phyloP scores from a whole-genome alignment of 2,888 invertebrate genomes.

The Drosophila austrosaltans region DNA sequence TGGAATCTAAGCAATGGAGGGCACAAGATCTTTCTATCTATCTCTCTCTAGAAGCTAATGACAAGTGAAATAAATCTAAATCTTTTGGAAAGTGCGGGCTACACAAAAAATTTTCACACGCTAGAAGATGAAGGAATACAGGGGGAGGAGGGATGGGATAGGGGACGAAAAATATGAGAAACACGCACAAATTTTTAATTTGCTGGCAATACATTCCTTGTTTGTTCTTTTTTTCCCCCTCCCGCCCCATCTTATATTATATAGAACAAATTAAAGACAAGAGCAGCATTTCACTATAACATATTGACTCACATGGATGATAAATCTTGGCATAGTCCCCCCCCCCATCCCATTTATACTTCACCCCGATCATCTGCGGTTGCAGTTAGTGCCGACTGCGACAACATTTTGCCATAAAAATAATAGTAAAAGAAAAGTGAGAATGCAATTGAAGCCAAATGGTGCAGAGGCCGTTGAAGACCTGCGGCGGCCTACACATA shows the following conservation, averaged over 20 bases:
- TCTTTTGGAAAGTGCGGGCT: constrained; percentile 46
- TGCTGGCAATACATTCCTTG: constrained; percentile 38
- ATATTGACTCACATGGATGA: constrained; percentile 18
- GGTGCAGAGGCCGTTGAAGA: constrained; percentile 18
- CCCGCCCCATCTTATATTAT: constrained; percentile 19
- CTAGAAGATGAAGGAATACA: background rate
- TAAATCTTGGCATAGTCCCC: constrained; percentile 42
- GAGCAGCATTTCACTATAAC: constrained; percentile 20
- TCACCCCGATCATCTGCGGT: background rate
- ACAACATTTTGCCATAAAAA: constrained; percentile 26
- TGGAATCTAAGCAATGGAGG: constrained; percentile 11
- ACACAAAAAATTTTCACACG: constrained; percentile 31
- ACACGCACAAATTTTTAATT: constrained; percentile 54
- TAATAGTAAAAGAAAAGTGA: constrained; percentile 42
- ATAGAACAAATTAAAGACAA: constrained; percentile 44
- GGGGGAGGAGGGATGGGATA: background rate
- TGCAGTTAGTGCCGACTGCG: constrained; percentile 51
- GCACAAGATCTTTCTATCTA: constrained; percentile 25
- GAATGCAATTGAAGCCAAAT: constrained; percentile 59
- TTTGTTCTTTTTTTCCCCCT: too few species aligned
- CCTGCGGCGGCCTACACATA: constrained; percentile 15
- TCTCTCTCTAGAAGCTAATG: constrained; percentile 44
- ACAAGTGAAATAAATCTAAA: constrained; percentile 61
- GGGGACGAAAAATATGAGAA: constrained; percentile 51
- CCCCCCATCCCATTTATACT: background rate